These are phyloP conservation scores for Hypomecis atomaria DNA, from an alignment of 2,888 invertebrate species.

Conservation along the genomic window DNA sequence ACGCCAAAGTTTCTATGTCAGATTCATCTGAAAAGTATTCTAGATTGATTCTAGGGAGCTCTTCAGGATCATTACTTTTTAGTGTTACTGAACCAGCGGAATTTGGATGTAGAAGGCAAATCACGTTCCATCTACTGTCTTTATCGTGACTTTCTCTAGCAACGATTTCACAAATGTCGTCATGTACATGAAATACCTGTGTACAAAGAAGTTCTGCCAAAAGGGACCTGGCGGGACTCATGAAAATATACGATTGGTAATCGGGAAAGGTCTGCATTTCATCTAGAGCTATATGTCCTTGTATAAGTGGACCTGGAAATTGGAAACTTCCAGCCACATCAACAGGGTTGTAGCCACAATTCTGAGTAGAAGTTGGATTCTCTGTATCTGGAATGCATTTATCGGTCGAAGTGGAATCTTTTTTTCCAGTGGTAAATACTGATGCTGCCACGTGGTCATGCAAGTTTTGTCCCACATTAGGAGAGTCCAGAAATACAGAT, in stretches of 20 bases:
- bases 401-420: conserved; percentile 40
- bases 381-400: conserved; percentile 37
- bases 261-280: conserved; percentile 59
- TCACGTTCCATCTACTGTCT: conserved; percentile 44
- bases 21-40: conserved; percentile 47
- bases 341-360: neutral
- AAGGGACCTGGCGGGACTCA: conserved; percentile 47
- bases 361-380: neutral
- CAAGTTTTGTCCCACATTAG: conserved; percentile 61
- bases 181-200: conserved; percentile 47
- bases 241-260: conserved; percentile 55
- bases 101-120: conserved; percentile 56
- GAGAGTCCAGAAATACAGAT: conserved; percentile 50
- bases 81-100: conserved; percentile 59
- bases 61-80: conserved; percentile 51
- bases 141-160: conserved; percentile 41
- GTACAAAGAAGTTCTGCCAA: conserved; percentile 50
- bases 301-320: conserved; percentile 53
- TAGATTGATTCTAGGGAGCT: conserved; percentile 50
- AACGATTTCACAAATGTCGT: conserved; percentile 49
- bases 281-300: conserved; percentile 59
- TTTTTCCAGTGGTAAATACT: conserved; percentile 48
- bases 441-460: conserved; percentile 61
- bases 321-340: conserved; percentile 46
- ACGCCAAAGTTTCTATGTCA: conserved; percentile 54